Base-by-base conservation (phyloP, 2,113 vertebrate species). In the Cygnus buccinator region DNA sequence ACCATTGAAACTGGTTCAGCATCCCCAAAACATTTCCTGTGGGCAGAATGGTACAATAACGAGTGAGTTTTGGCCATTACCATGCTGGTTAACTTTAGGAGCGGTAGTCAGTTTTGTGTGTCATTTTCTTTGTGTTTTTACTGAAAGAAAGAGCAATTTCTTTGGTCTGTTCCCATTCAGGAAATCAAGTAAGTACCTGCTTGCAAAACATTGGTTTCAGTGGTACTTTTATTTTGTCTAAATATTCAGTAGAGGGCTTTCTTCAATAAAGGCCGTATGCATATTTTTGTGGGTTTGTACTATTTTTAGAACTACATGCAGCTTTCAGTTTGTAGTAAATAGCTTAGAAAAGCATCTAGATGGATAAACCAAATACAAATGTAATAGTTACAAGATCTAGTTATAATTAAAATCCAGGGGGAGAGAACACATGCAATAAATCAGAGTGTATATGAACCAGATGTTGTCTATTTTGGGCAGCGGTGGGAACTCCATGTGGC, bases 321-420 rank as follows among this genome's bases (percentile, higher is more conserved):
- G 62, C 52, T 92, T 92, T 93, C 61, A 19, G n/a, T 77, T 85
- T 94, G 39, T 76, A 71, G 84, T 78, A 84, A 85, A 79, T 66
- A 73, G 70, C 11, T 1, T 66, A 55, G 77, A 71, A 80, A 76
- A 93, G 79, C n/a, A 58, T 76, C 81, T 87, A 81, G 46, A 84
- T 82, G 87, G 50, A 46, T 89, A 76, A 76, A 93, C 75, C 66
- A 90, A 95, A 95, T 71, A 73, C 39, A 59, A 50, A 84, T 76
- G 4, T 72, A 93, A 89, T 73, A 76, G 81, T 87, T 95, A 87
- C 89, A 89, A 91, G 91, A 76, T 89, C 89, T 67, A 55, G 33
- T 82, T 62, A 6, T 92, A 79, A 94, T 93, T 89, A 91, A 91
- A 94, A 91, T 83, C 58, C 71, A 77, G 82, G 74, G 58, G 83